Evolutionary conservation across 2,113 vertebrate species (phyloP), one percentile per base, ranked within the genome.

Genomic region (Gavialis gangeticus): DNA sequence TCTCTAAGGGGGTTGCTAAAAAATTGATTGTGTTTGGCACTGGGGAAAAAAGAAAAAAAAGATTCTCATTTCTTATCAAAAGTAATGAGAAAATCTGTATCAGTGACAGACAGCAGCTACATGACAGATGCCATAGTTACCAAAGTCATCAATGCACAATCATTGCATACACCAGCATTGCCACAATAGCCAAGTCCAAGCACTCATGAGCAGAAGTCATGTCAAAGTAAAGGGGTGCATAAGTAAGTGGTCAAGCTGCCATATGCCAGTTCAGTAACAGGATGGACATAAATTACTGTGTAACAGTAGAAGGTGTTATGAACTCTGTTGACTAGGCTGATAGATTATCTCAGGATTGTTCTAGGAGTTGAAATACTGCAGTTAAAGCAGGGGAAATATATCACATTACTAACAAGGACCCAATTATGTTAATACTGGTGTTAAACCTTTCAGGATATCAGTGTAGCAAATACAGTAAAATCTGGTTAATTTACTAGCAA

Each of bases 291-390:
- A 85, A 28, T 25, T 1, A 56, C 91, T 55, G 14, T 63, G 79
- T 87, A 88, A 21, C 79, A 90, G 95, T 2, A 84, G 34, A 64
- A 89, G 85, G 25, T 19, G 14, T 83, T 88, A 82, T 83, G 85
- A 93, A 82, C 17, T 9, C 37, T 28, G 8, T 1, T n/a, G 54
- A 46, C 16, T 24, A 1, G 1, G 22, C 84, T 59, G 27, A 64
- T 59, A 82, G 1, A 0, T 27, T 59, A 78, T 82, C 75, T 91
- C 67, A 18, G 15, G 30, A 14, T 22, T 82, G 73, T 58, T 82
- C 5, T 18, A 55, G 19, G 86, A 30, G 30, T 57, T 59, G 30
- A 10, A 66, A 59, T 34, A 22, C 46, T 46, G 46, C 46, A 83
- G 37, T 66, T 60, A 90, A 73, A 92, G 22, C 54, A 1, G 19